These are phyloP conservation scores for Castor canadensis DNA, from an alignment of 2,113 vertebrate genomes.

Conservation along the genomic window DNA sequence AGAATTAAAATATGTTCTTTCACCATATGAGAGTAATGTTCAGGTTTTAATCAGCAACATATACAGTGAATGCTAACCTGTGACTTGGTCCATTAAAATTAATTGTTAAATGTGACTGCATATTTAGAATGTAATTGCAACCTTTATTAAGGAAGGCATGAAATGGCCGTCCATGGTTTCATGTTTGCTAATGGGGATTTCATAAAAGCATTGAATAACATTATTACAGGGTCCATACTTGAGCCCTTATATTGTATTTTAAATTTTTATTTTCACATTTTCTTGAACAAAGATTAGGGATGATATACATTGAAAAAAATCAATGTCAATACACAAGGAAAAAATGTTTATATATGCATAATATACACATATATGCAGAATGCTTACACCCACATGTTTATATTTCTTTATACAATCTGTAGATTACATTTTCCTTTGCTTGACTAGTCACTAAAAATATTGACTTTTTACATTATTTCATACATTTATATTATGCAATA, in stretches of 20 bases:
- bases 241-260: not conserved
- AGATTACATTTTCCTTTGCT: not conserved
- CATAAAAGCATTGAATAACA: conserved; percentile 3
- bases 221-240: not conserved
- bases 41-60: conserved; percentile 60
- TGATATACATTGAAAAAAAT: not conserved
- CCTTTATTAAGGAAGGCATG: conserved; percentile 60
- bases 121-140: conserved; percentile 61
- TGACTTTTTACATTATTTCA: not conserved
- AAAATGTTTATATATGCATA: not conserved
- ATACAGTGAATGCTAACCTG: conserved; percentile 56
- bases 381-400: not conserved
- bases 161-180: conserved; percentile 31
- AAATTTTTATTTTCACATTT: conserved; percentile 26
- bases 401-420: not conserved
- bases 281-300: not conserved
- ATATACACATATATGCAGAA: not conserved
- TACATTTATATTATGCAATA: not conserved
- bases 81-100: conserved; percentile 54
- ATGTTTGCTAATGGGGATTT: conserved; percentile 39
- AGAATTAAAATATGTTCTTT: conserved; percentile 69
- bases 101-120: conserved; percentile 56
- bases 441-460: not conserved
- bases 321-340: conserved; percentile 26
- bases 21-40: conserved; percentile 53